These are phyloP conservation scores for Spisula subtruncata DNA, from an alignment of 2,888 invertebrate genomes.

Conservation along the genomic window DNA sequence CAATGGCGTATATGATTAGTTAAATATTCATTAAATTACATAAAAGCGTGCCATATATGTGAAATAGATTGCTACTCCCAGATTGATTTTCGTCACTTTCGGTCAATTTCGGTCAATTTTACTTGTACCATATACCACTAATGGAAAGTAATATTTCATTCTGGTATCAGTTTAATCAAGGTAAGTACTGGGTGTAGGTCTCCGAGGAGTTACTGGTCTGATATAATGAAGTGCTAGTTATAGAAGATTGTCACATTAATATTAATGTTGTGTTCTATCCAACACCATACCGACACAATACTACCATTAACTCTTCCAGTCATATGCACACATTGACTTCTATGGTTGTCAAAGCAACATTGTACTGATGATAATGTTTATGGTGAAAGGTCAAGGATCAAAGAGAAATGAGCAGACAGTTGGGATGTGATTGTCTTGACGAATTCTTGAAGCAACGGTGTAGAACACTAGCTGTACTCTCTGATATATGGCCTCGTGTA, in stretches of 20 bases:
- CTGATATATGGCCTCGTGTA: too few relatives aligned
- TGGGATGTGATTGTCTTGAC: too few relatives aligned
- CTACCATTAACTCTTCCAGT: neutral
- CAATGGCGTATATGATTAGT: neutral
- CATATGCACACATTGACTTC: neutral
- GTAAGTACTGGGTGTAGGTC: neutral
- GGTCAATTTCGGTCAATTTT: neutral
- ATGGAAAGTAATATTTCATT: slow-evolving; percentile 12
- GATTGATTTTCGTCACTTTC: slow-evolving; percentile 30
- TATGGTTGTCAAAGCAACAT: neutral
- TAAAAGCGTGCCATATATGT: slow-evolving; percentile 10
- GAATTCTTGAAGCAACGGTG: too few relatives aligned
- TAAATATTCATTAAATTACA: slow-evolving; percentile 19
- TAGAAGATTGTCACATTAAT: slow-evolving; percentile 23
- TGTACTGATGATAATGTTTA: neutral
- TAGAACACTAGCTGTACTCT: too few relatives aligned
- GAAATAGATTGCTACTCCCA: neutral
- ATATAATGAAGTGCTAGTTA: neutral
- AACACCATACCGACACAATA: slow-evolving; percentile 1
- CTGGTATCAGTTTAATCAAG: slow-evolving; percentile 4
- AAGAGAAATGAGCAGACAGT: too few relatives aligned
- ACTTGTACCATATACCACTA: neutral
- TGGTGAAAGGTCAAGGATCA: too few relatives aligned
- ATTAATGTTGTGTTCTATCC: slow-evolving; percentile 5
- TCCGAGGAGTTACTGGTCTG: neutral